Conservation (phyloP, 2,113 vertebrate genomes). For the Centropus unirufus region DNA sequence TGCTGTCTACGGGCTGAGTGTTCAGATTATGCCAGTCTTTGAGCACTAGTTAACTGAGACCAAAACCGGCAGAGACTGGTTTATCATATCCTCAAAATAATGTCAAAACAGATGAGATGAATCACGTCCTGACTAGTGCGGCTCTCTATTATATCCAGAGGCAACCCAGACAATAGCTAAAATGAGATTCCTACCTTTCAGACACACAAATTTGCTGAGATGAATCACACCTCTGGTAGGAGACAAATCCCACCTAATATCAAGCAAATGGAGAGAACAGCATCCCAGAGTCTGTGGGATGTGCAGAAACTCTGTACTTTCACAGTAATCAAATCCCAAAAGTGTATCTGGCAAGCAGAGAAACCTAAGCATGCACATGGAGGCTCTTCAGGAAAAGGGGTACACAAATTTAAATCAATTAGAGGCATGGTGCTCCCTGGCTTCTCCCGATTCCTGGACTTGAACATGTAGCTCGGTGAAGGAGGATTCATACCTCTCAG, state of each 20-base stretch:
- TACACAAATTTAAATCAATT: neutral
- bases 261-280: neutral
- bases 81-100: neutral
- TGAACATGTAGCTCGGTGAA: neutral
- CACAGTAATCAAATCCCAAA: neutral
- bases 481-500: neutral
- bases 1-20: neutral
- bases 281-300: neutral
- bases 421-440: neutral
- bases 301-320: neutral
- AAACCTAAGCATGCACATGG: fast-evolving
- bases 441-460: neutral
- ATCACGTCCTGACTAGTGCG: neutral
- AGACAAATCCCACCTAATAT: neutral
- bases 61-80: neutral
- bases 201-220: neutral
- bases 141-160: neutral
- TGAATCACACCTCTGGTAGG: neutral
- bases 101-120: neutral
- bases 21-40: neutral
- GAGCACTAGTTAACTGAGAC: neutral
- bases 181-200: neutral
- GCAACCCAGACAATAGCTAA: neutral
- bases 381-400: neutral
- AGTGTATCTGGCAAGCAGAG: neutral